Evolutionary conservation across 2,888 invertebrate species (phyloP).

Genomic region (Stegophylla sp.): DNA sequence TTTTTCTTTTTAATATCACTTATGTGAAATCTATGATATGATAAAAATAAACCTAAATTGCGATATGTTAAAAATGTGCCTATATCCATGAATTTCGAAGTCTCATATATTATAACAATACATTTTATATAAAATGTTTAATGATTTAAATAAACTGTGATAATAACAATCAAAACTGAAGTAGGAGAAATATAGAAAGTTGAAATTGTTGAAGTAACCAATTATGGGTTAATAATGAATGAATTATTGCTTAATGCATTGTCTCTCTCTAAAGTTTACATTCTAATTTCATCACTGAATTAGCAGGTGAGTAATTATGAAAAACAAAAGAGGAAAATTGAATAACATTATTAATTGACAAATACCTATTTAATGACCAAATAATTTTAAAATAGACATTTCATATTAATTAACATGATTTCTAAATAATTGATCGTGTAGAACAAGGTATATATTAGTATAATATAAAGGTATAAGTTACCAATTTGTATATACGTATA

Average conservation of each 20-base stretch:
- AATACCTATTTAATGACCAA: background rate
- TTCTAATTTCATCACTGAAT: background rate
- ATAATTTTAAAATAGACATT: background rate
- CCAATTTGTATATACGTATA: too few relatives aligned
- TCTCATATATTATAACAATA: constrained; percentile 19
- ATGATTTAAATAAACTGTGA: constrained; percentile 22
- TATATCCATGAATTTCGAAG: background rate
- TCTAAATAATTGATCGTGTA: background rate
- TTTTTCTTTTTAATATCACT: too few relatives aligned
- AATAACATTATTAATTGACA: constrained; percentile 5
- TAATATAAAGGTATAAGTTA: too few relatives aligned
- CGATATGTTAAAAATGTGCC: background rate
- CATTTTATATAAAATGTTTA: constrained; percentile 16
- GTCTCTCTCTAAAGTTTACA: constrained; percentile 3
- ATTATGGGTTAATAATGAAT: background rate
- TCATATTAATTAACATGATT: background rate
- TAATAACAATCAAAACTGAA: constrained; percentile 15
- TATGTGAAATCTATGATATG: too few relatives aligned
- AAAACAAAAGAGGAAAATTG: background rate
- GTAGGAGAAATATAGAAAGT: background rate
- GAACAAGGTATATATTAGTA: too few relatives aligned
- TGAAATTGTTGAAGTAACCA: background rate
- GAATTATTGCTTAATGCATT: constrained; percentile 24
- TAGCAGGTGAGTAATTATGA: constrained; percentile 12
- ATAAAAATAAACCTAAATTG: background rate